A percentile compares a stretch with the other conserved stretches of the same genome.
phyloP scores from a whole-genome alignment of 2,888 invertebrate genomes.

The Cephonodes hylas region DNA sequence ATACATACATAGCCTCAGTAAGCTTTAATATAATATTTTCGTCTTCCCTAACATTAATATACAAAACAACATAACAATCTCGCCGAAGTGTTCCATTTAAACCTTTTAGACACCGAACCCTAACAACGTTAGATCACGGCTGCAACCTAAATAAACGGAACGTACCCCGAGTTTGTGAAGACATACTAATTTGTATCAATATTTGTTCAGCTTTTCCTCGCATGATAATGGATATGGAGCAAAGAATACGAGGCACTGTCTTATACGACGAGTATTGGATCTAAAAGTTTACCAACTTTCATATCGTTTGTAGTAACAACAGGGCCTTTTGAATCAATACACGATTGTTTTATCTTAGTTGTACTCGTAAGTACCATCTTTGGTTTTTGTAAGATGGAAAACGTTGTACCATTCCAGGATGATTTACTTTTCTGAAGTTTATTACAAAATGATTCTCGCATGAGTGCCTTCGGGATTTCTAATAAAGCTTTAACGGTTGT shows the following conservation, averaged over 20 bases:
- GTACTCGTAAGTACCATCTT: no score
- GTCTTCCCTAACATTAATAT: no score
- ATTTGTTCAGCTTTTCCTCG: slow-evolving; percentile 54
- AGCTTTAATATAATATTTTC: no score
- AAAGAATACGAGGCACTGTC: background rate
- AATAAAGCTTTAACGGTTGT: no score
- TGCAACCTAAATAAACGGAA: slow-evolving; percentile 35
- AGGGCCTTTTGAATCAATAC: no score
- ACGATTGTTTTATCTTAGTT: no score
- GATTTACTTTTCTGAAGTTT: no score
- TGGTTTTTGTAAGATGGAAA: no score
- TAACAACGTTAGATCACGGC: slow-evolving; percentile 30
- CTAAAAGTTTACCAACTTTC: background rate
- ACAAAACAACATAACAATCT: background rate
- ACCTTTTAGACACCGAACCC: slow-evolving; percentile 13
- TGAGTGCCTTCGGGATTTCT: no score
- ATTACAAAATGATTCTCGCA: no score
- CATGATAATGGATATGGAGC: background rate
- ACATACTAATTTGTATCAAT: slow-evolving; percentile 58
- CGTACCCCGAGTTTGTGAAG: slow-evolving; percentile 22
- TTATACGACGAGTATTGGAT: background rate
- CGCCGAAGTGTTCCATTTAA: background rate
- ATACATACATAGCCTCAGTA: no score
- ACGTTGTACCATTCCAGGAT: no score
- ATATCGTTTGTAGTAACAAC: background rate